Evolutionary conservation across 2,888 invertebrate species (phyloP), one percentile per base, ranked within the genome.

Genomic region (Lycia hirtaria): DNA sequence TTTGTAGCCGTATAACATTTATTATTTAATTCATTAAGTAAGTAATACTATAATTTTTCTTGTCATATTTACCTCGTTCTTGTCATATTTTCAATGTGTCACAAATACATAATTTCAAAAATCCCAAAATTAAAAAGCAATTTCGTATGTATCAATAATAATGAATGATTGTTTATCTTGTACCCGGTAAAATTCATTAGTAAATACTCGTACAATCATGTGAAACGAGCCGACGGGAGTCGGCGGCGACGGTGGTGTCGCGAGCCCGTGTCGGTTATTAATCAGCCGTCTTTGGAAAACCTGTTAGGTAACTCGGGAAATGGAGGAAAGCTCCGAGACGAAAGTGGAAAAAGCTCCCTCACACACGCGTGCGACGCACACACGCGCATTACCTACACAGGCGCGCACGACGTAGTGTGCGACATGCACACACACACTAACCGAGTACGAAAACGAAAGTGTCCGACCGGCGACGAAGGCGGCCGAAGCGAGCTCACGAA

Each of bases 401-500:
- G 40, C 71, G 72, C 68, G 26, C 62, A 55, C 59, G 60, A 9
- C 51, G 41, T 53, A 35, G 67, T 68, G 71, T 67, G 72, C 56
- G 71, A 57, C 71, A 58, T 74, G 62, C 83, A 80, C 82, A 77
- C 82, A 67, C 65, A 76, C 73, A 76, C 75, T 19, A 71, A 69
- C 75, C 37, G 71, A 69, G 77, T 80, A 87, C 86, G 93, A 92
- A 93, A 92, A 92, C 91, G 92, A 92, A 92, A 92, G 92, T 92
- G 88, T 76, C 80, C 92, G 92, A 92, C 68, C 75, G 71, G 62
- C 73, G 84, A 85, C 92, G 92, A 92, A 80, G 82, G 81, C 76
- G 64, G 80, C 93, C 93, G 93, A 93, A 81, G 86, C 87, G 83
- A 79, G 88, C 91, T 89, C 86, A 90, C 92, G 85, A 83, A 93